Base-by-base conservation (phyloP, 2,888 invertebrate species). In the Gryllus longicercus region DNA sequence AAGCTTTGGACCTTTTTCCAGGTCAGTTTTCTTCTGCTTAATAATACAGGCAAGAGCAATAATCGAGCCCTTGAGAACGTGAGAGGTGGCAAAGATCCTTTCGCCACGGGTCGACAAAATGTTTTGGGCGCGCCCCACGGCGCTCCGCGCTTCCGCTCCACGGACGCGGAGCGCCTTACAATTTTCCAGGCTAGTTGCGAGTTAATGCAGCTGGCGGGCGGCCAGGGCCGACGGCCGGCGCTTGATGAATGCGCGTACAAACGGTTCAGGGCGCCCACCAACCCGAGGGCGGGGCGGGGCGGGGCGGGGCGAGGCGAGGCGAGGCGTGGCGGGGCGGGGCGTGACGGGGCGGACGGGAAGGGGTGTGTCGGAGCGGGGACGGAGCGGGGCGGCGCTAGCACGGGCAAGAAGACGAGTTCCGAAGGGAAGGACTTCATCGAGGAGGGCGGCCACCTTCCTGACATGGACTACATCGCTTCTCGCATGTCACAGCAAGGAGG, bases 171-270 rank as follows among this genome's bases (percentile, higher is more conserved):
- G 63, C 16, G 63, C 14, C 16, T 63, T 63, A 63, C 63, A 63
- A 63, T 63, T 63, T 63, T 63, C 63, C 63, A 63, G 63, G 63
- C 63, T 18, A 63, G 63, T 63, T 63, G 63, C 63, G 63, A 63
- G 63, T 63, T 63, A 38, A 63, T 63, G 63, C 63, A 18, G 63
- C 63, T 63, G 63, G 63, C 63, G 63, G 63, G 16, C 63, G 63
- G 63, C 63, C 63, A 63, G 63, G 8, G 63, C 12, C n/a, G 14
- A 14, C 14, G 63, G 63, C 63, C n/a, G 38, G 63, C 63, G 16
- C 63, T 63, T 63, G 63, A 63, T 63, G n/a, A 63, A 63, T 63
- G 63, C 63, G 63, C 14, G 63, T 14, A 18, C 16, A 63, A n/a
- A 63, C 63, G n/a, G 14, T n/a, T 63, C 8, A 3, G 63, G 16